Evolutionary conservation across 2,888 invertebrate genomes (phyloP), one percentile per base, ranked within the genome.

Genomic region (Alsophila aescularia): DNA sequence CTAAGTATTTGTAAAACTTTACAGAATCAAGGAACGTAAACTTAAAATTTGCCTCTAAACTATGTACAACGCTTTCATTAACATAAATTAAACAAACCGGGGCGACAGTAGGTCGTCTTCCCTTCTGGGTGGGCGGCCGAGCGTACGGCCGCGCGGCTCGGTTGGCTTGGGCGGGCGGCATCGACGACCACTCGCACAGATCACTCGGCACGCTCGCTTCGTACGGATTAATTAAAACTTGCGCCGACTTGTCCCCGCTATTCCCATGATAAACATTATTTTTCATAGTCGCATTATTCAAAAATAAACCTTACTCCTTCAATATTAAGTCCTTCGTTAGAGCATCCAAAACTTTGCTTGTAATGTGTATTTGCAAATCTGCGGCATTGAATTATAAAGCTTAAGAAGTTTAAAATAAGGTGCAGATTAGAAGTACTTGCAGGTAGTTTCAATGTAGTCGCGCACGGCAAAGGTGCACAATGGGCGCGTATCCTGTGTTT

Each of bases 161-260:
- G n/a, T n/a, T n/a, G n/a, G n/a, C n/a, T n/a, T n/a, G n/a, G 31
- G 39, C 32, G 18, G 21, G 18, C 10, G 14, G 43, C 35, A 36
- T 36, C 29, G 50, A 42, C 50, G 42, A 32, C 16, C 43, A 43
- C 43, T 51, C 43, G 39, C 41, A 10, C 49, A 31, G 16, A 40
- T 52, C 39, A 35, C 55, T 47, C 52, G 55, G 36, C 44, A 31
- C 45, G 52, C 51, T 50, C 52, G 60, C 64, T 59, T 62, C 60
- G 48, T 62, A 63, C 52, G 53, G 66, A 63, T 66, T 71, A 62
- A 71, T 71, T 68, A 71, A 68, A 71, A 68, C 65, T 71, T 67
- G 57, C 37, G 44, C 55, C 56, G 43, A 37, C 43, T 52, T 59
- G 58, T 58, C 43, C 58, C 21, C 52, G 48, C 54, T 54, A 45